A percentile compares a stretch with the other conserved stretches of the same genome.
Conservation (phyloP, 2,113 vertebrate genomes). For the Nothobranchius furzeri region DNA sequence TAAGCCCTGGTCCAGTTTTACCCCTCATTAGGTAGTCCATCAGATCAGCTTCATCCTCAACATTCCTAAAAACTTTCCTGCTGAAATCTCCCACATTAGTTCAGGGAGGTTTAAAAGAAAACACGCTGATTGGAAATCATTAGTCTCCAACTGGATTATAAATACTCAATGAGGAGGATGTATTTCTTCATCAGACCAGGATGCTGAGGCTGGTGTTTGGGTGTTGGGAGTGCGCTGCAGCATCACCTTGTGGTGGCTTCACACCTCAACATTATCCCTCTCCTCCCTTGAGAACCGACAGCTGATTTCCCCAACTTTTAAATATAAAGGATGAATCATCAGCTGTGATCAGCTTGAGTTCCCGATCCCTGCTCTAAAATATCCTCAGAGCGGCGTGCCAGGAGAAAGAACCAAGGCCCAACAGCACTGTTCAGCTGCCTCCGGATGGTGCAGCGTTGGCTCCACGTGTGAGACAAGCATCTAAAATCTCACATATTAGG, state of each 20-base stretch:
- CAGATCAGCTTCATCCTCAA: conserved; percentile 64
- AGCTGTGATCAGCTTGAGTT: conserved; percentile 27
- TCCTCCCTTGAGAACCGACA: conserved; percentile 4
- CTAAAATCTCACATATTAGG: conserved; percentile 12
- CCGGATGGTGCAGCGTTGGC: background rate
- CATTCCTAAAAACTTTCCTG: conserved; percentile 55
- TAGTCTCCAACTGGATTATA: conserved; percentile 26
- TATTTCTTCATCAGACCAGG: conserved; percentile 21
- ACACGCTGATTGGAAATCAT: conserved; percentile 5
- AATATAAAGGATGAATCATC: conserved; percentile 1
- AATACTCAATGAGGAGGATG: conserved; percentile 42
- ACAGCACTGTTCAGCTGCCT: too few species aligned
- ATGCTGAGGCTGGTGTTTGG: background rate
- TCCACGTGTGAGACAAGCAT: conserved; percentile 10
- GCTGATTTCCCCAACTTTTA: conserved; percentile 20
- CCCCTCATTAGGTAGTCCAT: conserved; percentile 74
- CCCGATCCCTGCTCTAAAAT: conserved; percentile 48
- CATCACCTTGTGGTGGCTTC: conserved; percentile 59
- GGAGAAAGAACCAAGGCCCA: background rate
- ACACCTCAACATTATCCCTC: too few species aligned
- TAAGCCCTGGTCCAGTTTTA: conserved; percentile 63
- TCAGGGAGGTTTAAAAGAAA: conserved; percentile 13
- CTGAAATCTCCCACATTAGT: conserved; percentile 38
- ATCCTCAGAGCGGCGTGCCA: conserved; percentile 46
- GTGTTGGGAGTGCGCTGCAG: conserved; percentile 29